Evolutionary conservation across 2,888 invertebrate species (phyloP).

Genomic region (Fragum sueziense): DNA sequence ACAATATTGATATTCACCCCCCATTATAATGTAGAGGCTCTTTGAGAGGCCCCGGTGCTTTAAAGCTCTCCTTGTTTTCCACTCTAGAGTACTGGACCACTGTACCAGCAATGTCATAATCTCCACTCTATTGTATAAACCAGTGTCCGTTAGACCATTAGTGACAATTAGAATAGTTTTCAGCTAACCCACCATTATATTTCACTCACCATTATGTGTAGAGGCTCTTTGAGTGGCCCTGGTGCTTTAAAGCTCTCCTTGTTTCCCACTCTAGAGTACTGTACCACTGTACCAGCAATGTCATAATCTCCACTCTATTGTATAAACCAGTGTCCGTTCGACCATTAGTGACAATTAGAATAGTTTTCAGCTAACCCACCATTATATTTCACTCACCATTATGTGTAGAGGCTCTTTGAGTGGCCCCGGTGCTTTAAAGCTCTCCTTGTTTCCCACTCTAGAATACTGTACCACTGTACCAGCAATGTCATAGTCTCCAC

Average conservation of each 20-base stretch:
- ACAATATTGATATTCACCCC: too few species aligned
- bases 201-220: conserved; percentile 94
- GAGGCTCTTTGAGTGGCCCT: conserved; percentile 91
- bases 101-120: conserved; percentile 91
- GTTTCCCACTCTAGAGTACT: conserved; percentile 90
- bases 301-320: conserved; percentile 90
- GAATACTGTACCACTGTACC: conserved; percentile 91
- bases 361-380: conserved; percentile 4
- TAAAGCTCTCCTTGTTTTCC: conserved; percentile 91
- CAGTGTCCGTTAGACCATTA: conserved; percentile 91
- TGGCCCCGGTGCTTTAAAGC: conserved; percentile 91
- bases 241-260: conserved; percentile 91
- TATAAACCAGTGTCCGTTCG: conserved; percentile 90
- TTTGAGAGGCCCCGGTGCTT: conserved; percentile 91
- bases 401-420: conserved; percentile 90
- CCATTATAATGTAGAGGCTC: conserved; percentile 92
- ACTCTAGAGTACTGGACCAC: conserved; percentile 89
- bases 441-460: conserved; percentile 89
- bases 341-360: too few species aligned
- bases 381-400: conserved; percentile 88
- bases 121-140: conserved; percentile 88
- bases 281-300: conserved; percentile 90
- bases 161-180: too few species aligned
- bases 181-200: too few species aligned
- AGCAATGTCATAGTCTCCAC: conserved; percentile 92